Conservation (phyloP, 1,140 invertebrate species). For the Nasonia vitripennis region DNA sequence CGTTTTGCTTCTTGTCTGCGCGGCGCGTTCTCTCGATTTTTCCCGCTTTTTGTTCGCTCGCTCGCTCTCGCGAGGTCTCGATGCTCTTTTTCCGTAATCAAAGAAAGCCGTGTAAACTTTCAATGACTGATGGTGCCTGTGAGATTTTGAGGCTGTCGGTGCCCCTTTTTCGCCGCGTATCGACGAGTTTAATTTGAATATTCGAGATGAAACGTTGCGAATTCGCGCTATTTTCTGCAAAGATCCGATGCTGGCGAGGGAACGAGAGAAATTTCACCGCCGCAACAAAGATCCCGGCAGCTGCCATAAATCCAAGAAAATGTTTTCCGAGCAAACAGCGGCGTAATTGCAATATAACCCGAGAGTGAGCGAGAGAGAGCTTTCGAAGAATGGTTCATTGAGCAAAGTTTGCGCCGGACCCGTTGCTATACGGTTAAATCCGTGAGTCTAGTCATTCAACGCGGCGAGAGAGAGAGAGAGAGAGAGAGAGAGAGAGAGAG, state of each 20-base stretch:
- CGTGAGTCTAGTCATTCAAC: constrained; percentile 15
- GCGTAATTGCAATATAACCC: not conserved
- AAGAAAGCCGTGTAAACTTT: constrained; percentile 25
- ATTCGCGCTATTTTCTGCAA: not conserved
- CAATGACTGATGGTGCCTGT: not conserved
- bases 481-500: not conserved
- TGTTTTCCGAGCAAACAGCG: not conserved
- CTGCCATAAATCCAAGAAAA: not conserved
- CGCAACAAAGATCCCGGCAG: not conserved
- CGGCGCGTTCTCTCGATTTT: not conserved
- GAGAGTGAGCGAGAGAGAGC: not conserved
- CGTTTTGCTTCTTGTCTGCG: not conserved
- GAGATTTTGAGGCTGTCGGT: not conserved
- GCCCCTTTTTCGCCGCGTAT: not conserved
- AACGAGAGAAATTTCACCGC: not conserved
- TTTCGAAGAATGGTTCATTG: constrained; percentile 21
- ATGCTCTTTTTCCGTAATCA: constrained; percentile 31
- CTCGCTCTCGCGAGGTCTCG: not conserved
- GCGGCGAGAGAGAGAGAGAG: not conserved
- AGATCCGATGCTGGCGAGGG: not conserved
- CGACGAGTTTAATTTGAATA: constrained; percentile 22
- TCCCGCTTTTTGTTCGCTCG: constrained; percentile 35
- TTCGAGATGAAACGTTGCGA: not conserved
- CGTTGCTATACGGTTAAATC: constrained; percentile 27
- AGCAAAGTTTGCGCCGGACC: constrained; percentile 11